Base-by-base conservation (phyloP, 2,888 invertebrate species). In the Amphipoea oculea region DNA sequence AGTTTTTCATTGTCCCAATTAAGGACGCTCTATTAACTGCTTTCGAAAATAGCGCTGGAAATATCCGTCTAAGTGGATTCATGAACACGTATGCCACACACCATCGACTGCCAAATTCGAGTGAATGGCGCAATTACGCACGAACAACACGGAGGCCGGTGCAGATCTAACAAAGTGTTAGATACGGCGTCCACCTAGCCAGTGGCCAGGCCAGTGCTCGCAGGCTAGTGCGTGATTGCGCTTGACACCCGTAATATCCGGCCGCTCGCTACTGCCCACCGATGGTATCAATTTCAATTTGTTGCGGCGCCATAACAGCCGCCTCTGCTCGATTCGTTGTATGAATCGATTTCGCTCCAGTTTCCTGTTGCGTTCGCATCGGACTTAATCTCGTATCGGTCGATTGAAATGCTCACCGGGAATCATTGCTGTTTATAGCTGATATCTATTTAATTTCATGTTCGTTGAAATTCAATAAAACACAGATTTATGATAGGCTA, bases 201-300 rank as follows among this genome's bases (percentile, higher is more conserved):
- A 82, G 85, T 73, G 48, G 73, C 73, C 63, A 73, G 81, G 81
- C 83, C 87, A 85, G 86, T 82, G 86, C 89, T 91, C 85, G 91
- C 83, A 90, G 90, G 92, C 90, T 85, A 94, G 94, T 95, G 96
- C 96, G 95, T 97, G 96, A 96, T 96, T 95, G 94, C 93, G 95
- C 94, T 93, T 95, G 96, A 96, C 96, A 96, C 94, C 94, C 94
- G 95, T 96, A 97, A 97, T 97, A 96, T 97, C 97, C 97, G 96
- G 95, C 90, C 91, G 91, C 91, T 90, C 92, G 91, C 91, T 91
- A 90, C 93, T 95, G 94, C 94, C 96, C 95, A 95, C 94, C 94
- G 96, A 96, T 96, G 95, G 95, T 96, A 96, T 97, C 96, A 96
- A 96, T 96, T 97, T 96, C 96, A 96, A 97, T 96, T 96, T 96